Evolutionary conservation across 2,113 vertebrate species (phyloP), one percentile per base, ranked within the genome.

Genomic region (Rhegmatorhina hoffmannsi): DNA sequence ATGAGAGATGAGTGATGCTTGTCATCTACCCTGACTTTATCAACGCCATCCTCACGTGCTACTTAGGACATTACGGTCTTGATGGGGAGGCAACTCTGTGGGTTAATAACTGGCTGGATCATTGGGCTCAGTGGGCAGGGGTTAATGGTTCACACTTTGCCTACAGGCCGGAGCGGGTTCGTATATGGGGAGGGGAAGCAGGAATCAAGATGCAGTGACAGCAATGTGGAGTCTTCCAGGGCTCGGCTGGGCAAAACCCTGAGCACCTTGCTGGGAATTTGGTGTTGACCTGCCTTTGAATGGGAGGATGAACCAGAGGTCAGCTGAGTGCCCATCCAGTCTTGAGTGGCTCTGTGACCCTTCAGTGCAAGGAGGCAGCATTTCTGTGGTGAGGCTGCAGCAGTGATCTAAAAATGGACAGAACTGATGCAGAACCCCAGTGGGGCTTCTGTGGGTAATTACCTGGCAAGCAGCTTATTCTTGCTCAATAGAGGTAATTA

Each of bases 41-140:
- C 40, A 76, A 49, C 60, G 29, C 11, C 0, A 1, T 53, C 11
- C 49, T 94, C 7, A 2, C 16, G 8, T 47, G 36, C 67, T 69
- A 1, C 36, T 43, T n/a, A n/a, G 50, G 36, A 43, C 43, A 12
- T 80, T 88, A 82, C 0, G 1, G 82, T 83, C 78, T 76, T 0
- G 0, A 6, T 53, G 53, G 62, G 28, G 28, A 55, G 66, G 26
- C 47, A n/a, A 1, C 69, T 56, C 0, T 26, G 17, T 24, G 46
- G 58, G 20, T 68, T 90, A 73, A 73, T 80, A 77, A 58, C 50
- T 90, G 82, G 1, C 81, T 93, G 66, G 24, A 60, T 90, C 69
- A 18, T 28, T 52, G 24, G 50, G 21, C 69, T 84, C 21, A 17
- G 21, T 76, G 17, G 10, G 19, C 72, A 44, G 36, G 83, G 49